Conservation (phyloP, 2,113 vertebrate genomes). For the Nothobranchius furzeri region DNA sequence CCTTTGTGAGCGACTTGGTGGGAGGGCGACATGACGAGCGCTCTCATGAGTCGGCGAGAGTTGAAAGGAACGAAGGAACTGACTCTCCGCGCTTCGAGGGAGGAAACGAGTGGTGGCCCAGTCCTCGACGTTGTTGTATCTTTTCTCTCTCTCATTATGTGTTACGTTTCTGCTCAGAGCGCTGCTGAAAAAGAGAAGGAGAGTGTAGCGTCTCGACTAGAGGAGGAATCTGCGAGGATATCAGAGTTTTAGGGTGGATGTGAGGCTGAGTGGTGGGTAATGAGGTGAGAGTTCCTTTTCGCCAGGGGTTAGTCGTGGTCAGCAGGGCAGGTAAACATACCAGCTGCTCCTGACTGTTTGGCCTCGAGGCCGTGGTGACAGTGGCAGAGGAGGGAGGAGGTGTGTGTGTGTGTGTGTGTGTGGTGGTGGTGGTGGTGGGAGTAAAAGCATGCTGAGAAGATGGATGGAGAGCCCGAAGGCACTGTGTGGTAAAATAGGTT, state of each 20-base stretch:
- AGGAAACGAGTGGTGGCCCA: conserved; percentile 34
- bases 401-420: conserved; percentile 11
- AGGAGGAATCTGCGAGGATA: conserved; percentile 44
- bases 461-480: conserved; percentile 53
- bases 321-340: conserved; percentile 68
- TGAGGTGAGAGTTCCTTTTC: conserved; percentile 69
- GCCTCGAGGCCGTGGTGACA: conserved; percentile 62
- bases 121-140: conserved; percentile 17
- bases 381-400: conserved; percentile 15
- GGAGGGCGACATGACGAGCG: conserved; percentile 57
- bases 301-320: conserved; percentile 68
- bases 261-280: conserved; percentile 63
- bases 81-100: conserved; percentile 30
- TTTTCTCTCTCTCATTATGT: conserved; percentile 28
- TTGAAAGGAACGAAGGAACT: conserved; percentile 36
- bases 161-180: conserved; percentile 36
- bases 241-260: conserved; percentile 37
- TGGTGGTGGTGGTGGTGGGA: background rate
- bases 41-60: conserved; percentile 51
- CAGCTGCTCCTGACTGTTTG: conserved; percentile 59
- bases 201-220: conserved; percentile 31
- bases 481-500: conserved; percentile 41
- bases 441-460: conserved; percentile 58
- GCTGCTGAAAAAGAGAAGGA: conserved; percentile 32
- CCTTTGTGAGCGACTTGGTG: conserved; percentile 53